Evolutionary conservation across 2,888 invertebrate genomes (phyloP), one percentile per base, ranked within the genome.

Genomic region (Xestia xanthographa): DNA sequence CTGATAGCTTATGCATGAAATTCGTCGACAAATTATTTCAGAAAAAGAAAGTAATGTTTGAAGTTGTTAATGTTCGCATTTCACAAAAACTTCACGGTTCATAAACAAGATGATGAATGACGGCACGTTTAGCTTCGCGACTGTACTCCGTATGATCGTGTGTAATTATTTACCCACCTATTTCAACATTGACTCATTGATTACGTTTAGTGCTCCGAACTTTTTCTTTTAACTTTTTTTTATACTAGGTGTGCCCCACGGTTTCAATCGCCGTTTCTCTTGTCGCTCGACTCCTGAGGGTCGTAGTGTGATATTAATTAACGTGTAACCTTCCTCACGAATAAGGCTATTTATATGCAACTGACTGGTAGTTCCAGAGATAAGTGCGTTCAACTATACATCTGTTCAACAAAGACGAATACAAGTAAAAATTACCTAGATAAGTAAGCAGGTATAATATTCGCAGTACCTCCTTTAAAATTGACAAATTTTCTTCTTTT

Each of bases 71-170:
- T 77, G 82, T 67, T 43, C 9, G 48, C 38, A 76, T 80, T 83
- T 75, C 75, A 73, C 78, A 86, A 77, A 82, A 75, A 71, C 70
- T 78, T 79, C 58, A 80, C 82, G 80, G 69, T 71, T 66, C 41
- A 72, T 86, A 72, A 79, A 67, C 71, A 66, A 60, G 82, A 72
- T 80, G 71, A 79, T 75, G 66, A 76, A 70, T 86, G 75, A 66
- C 66, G 67, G 65, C 34, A 26, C 38, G 58, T 79, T 77, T 50
- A 53, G 53, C 48, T 75, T 79, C 50, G 41, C 66, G 20, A 72
- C 11, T 69, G 22, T 34, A 66, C 62, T 75, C 53, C n/a, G 48
- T 69, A 1, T 34, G 20, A 73, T 78, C 69, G 38, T 69, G 41
- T 65, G n/a, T 56, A 34, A 77, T 78, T 81, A 67, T 80, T 71